phyloP scores from a whole-genome alignment of 1,140 invertebrate genomes.

The Pseudachorutes palmiensis region DNA sequence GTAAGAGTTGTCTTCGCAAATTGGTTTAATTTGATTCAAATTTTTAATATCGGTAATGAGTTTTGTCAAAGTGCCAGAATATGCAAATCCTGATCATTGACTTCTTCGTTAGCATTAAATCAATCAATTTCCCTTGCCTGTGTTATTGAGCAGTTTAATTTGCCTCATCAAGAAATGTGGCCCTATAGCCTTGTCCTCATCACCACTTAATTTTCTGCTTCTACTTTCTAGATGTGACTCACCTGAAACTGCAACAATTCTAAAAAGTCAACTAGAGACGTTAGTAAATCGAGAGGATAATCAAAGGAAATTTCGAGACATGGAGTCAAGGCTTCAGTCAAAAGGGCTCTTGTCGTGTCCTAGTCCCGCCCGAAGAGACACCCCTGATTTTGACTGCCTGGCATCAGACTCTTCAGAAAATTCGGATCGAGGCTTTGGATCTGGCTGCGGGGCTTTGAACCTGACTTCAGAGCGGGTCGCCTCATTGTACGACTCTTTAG shows the following conservation, averaged over 20 bases:
- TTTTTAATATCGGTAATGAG: too few species aligned
- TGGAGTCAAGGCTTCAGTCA: slow-evolving; percentile 54
- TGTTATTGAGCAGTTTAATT: not conserved
- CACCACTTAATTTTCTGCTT: slow-evolving; percentile 12
- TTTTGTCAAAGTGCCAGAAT: not conserved
- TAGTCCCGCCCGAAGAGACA: slow-evolving; percentile 32
- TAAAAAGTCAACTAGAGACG: slow-evolving; percentile 70
- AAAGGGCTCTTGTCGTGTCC: slow-evolving; percentile 41
- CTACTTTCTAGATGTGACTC: slow-evolving; percentile 63
- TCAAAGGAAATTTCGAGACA: slow-evolving; percentile 71
- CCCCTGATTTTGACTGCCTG: slow-evolving; percentile 36
- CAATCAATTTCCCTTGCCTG: not conserved
- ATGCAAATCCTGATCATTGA: not conserved
- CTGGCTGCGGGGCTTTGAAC: slow-evolving; percentile 35
- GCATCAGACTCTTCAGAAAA: slow-evolving; percentile 37
- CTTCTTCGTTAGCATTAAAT: not conserved
- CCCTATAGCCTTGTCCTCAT: not conserved
- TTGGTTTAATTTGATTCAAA: too few species aligned
- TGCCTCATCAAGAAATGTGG: not conserved
- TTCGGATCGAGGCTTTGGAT: slow-evolving; percentile 40
- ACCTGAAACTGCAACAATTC: slow-evolving; percentile 76
- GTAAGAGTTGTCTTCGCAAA: too few species aligned
- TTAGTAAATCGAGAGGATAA: slow-evolving; percentile 77
- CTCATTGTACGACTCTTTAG: slow-evolving; percentile 77
- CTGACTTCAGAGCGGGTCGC: slow-evolving; percentile 51